A percentile compares a stretch with the other conserved stretches of the same genome.
Conservation (phyloP, 2,797 vertebrate genomes). For the Peromyscus eremicus region DNA sequence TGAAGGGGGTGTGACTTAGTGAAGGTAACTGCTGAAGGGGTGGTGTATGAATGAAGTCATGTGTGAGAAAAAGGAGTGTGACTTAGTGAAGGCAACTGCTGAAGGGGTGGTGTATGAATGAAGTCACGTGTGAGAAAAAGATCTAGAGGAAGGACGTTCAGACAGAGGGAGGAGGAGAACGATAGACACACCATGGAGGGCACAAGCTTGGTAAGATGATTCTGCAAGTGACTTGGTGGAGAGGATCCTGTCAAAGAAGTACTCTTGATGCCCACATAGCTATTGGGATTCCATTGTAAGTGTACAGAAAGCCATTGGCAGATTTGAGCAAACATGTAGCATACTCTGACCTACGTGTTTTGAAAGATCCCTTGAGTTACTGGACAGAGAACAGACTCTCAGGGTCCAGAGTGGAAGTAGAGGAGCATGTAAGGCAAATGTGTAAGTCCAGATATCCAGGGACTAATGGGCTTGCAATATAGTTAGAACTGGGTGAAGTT, state of each 20-base stretch:
- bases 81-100: background rate
- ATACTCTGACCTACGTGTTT: background rate
- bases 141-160: background rate
- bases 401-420: background rate
- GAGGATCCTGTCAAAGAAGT: background rate
- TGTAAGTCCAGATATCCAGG: background rate
- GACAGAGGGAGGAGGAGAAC: background rate
- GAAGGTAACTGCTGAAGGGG: background rate
- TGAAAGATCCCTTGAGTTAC: background rate
- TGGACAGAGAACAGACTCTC: background rate
- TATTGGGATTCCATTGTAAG: background rate
- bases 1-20: background rate
- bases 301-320: background rate
- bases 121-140: background rate
- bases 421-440: background rate
- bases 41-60: background rate
- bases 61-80: background rate
- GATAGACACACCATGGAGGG: background rate
- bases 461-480: background rate
- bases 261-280: background rate
- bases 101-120: background rate
- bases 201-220: background rate
- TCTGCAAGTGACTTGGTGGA: background rate
- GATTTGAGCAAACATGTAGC: background rate
- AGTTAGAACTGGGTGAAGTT: background rate